phyloP scores from a whole-genome alignment of 2,113 vertebrate genomes.

The Gobius niger region DNA sequence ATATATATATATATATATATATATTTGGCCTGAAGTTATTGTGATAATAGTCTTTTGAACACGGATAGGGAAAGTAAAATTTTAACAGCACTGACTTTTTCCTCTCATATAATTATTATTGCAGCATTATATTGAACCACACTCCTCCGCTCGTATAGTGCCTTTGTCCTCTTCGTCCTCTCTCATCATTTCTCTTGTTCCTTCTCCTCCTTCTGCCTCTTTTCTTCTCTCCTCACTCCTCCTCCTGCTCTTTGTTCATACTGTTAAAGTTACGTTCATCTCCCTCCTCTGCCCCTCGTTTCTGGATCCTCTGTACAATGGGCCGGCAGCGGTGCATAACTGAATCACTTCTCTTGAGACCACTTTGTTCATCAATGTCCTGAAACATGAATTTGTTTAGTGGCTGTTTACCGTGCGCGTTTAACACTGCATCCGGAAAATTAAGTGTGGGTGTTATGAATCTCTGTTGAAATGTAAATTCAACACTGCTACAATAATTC shows the following conservation, averaged over 20 bases:
- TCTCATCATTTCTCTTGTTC: slow-evolving; percentile 7
- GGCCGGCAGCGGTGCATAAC: slow-evolving; percentile 61
- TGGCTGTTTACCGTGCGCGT: slow-evolving; percentile 6
- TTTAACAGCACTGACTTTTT: no score
- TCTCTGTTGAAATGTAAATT: slow-evolving; percentile 12
- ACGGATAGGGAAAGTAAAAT: no score
- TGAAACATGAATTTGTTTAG: slow-evolving; percentile 8
- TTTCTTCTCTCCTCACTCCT: slow-evolving; percentile 39
- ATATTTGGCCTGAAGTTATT: no score
- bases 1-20: no score
- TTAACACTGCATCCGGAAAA: slow-evolving; percentile 36
- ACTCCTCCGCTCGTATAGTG: slow-evolving; percentile 35
- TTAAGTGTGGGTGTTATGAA: slow-evolving; percentile 45
- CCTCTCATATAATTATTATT: not conserved
- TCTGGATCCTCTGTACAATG: slow-evolving; percentile 49
- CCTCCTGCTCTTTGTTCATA: slow-evolving; percentile 53
- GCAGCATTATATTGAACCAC: not conserved
- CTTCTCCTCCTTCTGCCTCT: slow-evolving; percentile 51
- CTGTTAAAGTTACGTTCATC: slow-evolving; percentile 48
- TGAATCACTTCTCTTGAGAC: slow-evolving; percentile 64
- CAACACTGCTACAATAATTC: no score
- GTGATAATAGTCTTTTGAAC: no score
- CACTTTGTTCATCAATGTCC: slow-evolving; percentile 16
- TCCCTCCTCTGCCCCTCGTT: slow-evolving; percentile 36
- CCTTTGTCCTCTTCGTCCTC: slow-evolving; percentile 50